phyloP scores from a whole-genome alignment of 2,888 invertebrate genomes.

The Spodoptera littoralis region DNA sequence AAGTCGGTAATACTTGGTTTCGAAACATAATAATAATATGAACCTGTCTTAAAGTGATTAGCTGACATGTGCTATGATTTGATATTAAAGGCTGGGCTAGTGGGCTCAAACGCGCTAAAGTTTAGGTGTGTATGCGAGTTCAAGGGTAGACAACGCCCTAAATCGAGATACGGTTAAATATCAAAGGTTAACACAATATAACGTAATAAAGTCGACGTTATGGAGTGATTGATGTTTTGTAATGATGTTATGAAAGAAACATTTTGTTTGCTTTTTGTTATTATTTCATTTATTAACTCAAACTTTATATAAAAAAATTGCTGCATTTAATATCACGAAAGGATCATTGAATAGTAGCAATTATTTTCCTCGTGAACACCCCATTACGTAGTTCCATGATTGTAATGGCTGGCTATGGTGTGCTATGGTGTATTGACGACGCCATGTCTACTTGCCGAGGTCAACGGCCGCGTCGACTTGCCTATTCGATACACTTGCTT shows the following conservation, averaged over 20 bases:
- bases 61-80: constrained; percentile 32
- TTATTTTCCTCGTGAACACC: constrained; percentile 21
- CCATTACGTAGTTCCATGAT: constrained; percentile 54
- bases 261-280: constrained; percentile 10
- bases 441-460: constrained; percentile 80
- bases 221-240: constrained; percentile 26
- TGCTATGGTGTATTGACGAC: constrained; percentile 75
- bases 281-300: neutral
- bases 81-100: constrained; percentile 46
- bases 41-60: constrained; percentile 31
- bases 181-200: constrained; percentile 37
- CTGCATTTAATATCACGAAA: neutral
- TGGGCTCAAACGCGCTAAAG: constrained; percentile 33
- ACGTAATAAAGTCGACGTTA: constrained; percentile 20
- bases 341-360: neutral
- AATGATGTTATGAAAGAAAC: constrained; percentile 4
- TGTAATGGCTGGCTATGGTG: constrained; percentile 68
- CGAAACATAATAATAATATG: constrained; percentile 16
- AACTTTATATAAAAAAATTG: neutral
- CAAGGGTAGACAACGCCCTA: constrained; percentile 59
- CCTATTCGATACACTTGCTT: constrained; percentile 76
- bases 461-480: constrained; percentile 74
- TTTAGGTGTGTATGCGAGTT: constrained; percentile 55
- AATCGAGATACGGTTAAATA: constrained; percentile 37
- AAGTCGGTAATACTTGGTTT: too few relatives aligned